Base-by-base conservation (phyloP, 1,140 invertebrate genomes). In the Drosophila ambigua region DNA sequence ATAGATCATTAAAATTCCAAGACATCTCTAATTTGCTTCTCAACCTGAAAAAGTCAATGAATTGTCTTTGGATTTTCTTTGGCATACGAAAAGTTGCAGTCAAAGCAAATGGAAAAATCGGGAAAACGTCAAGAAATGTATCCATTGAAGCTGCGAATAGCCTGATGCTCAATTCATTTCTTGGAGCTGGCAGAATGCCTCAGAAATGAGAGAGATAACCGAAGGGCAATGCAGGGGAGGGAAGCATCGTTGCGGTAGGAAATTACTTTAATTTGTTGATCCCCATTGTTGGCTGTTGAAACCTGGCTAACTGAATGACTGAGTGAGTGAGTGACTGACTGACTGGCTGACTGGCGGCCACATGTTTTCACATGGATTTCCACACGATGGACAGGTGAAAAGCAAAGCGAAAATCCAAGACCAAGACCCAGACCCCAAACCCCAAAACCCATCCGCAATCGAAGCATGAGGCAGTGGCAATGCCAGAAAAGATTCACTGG, bases 331-430 rank as follows among this genome's bases (percentile, higher is more conserved):
- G 51, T 67, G 69, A 45, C 72, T 60, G 63, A 39, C 63, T 79
- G 71, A 65, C 69, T 75, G 77, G 31, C 67, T 74, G 73, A 83
- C 64, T 83, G 81, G 76, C 79, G 79, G 82, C 83, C 79, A 87
- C 83, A 87, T 88, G 83, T 87, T 87, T 87, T 87, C 83, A 87
- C 83, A 87, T 87, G 83, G 11, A 87, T 87, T 87, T 87, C 83
- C 83, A 87, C 76, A 77, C 79, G 79, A 72, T 87, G 83, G 83
- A 87, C 83, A 87, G 83, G 83, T 87, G 83, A 87, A 87, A 87
- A 87, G 79, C 82, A 79, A 71, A 77, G 51, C 64, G 67, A 75
- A 82, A 79, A 69, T 72, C 72, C 50, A 64, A 74, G 61, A 71
- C 67, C 45, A 54, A 69, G 28, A 35, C 46, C 20, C 26, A 68